Percentiles rank a stretch among this genome's conserved stretches.
Evolutionary conservation across 2,888 invertebrate species (phyloP).

Genomic region (Parthenolecanium corni): DNA sequence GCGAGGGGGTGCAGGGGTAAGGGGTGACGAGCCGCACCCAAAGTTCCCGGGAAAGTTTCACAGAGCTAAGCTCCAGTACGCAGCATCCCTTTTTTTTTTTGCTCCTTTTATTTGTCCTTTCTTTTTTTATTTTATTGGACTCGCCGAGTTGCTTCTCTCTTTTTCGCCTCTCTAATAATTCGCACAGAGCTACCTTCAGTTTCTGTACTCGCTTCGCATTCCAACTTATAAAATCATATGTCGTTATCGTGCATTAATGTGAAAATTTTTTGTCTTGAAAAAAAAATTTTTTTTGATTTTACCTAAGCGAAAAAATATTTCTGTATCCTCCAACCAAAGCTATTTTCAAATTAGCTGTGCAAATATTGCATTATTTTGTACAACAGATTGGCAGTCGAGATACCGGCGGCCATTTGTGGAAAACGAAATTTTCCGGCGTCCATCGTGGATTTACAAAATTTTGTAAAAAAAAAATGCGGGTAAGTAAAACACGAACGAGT

Average conservation of each 20-base stretch:
- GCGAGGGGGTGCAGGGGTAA: slow-evolving; percentile 5
- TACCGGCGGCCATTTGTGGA: not conserved
- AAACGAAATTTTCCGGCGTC: not conserved
- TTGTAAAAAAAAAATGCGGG: not conserved
- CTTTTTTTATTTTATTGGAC: too few species aligned
- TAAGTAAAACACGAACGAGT: slow-evolving; percentile 5
- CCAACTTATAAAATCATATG: slow-evolving; percentile 25
- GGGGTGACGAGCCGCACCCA: slow-evolving; percentile 28
- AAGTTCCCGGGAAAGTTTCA: slow-evolving; percentile 28
- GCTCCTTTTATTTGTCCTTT: too few species aligned
- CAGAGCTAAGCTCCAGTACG: slow-evolving; percentile 27
- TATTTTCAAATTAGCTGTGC: too few species aligned
- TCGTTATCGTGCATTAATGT: slow-evolving; percentile 26
- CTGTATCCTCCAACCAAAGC: not conserved
- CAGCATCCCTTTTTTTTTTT: slow-evolving; percentile 22
- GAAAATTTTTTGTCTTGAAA: not conserved
- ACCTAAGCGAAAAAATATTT: not conserved
- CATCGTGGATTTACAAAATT: not conserved
- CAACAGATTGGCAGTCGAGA: too few species aligned
- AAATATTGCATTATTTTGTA: too few species aligned
- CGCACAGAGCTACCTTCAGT: slow-evolving; percentile 26
- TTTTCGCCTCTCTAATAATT: slow-evolving; percentile 14
- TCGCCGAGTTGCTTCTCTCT: too few species aligned
- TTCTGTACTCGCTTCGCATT: slow-evolving; percentile 25
- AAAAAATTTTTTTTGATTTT: not conserved